Evolutionary conservation across 2,113 vertebrate genomes (phyloP).

Genomic region (Nothoprocta pentlandii): DNA sequence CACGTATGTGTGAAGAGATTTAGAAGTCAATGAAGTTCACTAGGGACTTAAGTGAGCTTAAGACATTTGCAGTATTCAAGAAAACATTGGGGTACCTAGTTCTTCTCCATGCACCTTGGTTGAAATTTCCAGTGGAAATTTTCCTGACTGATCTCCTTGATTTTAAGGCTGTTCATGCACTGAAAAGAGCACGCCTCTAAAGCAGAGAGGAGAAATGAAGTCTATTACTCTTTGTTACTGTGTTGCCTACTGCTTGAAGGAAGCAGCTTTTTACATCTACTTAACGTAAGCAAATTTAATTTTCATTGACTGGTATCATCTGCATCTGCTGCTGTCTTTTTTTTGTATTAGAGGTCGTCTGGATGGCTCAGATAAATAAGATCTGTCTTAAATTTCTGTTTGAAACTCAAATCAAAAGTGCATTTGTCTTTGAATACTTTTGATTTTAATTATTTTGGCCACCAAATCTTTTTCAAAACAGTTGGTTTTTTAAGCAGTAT

Average conservation of each 20-base stretch:
- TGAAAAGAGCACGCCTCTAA: neutral
- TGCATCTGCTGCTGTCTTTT: neutral
- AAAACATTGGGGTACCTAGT: neutral
- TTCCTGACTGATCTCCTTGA: neutral
- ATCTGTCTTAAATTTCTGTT: neutral
- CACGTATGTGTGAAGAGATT: neutral
- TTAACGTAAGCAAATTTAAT: neutral
- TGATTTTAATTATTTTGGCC: neutral
- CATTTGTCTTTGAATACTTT: neutral
- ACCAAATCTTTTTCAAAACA: neutral
- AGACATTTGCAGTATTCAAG: neutral
- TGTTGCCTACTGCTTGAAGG: neutral
- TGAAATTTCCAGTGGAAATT: neutral
- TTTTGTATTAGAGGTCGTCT: neutral
- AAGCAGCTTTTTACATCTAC: neutral
- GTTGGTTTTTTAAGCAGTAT: neutral
- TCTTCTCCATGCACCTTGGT: neutral
- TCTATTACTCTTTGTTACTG: accelerated
- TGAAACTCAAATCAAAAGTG: neutral
- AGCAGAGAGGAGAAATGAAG: neutral
- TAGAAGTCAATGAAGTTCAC: neutral
- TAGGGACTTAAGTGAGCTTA: neutral
- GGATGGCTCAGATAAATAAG: neutral
- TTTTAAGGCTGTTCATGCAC: neutral
- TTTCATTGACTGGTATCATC: neutral